A percentile compares a stretch with the other conserved stretches of the same genome.
phyloP scores from a whole-genome alignment of 2,797 vertebrate genomes.

The Tenualosa ilisha region DNA sequence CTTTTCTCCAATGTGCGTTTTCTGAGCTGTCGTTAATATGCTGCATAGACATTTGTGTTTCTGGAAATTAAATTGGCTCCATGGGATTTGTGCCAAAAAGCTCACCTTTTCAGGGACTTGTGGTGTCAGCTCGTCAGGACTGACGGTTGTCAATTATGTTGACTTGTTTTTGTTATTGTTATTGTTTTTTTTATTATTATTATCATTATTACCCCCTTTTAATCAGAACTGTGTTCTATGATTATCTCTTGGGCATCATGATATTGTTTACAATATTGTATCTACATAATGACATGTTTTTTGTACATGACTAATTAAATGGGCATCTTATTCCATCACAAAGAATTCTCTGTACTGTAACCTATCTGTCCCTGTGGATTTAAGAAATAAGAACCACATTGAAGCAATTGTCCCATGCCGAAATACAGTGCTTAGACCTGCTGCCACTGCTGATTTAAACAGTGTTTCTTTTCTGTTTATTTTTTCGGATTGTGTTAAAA shows the following conservation, averaged over 20 bases:
- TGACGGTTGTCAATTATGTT: slow-evolving; percentile 25
- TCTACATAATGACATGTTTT: slow-evolving; percentile 6
- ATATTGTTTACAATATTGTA: slow-evolving; percentile 26
- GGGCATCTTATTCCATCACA: slow-evolving; percentile 10
- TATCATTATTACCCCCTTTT: background rate
- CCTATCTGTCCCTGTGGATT: background rate
- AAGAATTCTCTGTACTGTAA: background rate
- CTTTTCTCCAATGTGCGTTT: background rate
- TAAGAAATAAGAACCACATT: background rate
- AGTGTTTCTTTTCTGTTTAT: background rate
- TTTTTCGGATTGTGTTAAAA: background rate
- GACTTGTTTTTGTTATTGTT: slow-evolving; percentile 26
- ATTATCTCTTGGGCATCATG: slow-evolving; percentile 57
- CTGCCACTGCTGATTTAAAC: background rate
- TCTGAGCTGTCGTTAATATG: background rate
- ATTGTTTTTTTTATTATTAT: background rate
- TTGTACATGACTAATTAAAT: slow-evolving; percentile 26
- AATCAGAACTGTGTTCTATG: background rate
- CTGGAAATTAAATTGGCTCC: slow-evolving; percentile 43
- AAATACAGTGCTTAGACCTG: background rate
- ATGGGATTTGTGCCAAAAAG: slow-evolving; percentile 60
- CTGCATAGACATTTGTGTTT: background rate
- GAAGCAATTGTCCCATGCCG: background rate
- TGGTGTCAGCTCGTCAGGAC: background rate
- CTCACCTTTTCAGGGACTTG: slow-evolving; percentile 56